Evolutionary conservation across 2,797 vertebrate species (phyloP).

Genomic region (Sebastes vulpes): DNA sequence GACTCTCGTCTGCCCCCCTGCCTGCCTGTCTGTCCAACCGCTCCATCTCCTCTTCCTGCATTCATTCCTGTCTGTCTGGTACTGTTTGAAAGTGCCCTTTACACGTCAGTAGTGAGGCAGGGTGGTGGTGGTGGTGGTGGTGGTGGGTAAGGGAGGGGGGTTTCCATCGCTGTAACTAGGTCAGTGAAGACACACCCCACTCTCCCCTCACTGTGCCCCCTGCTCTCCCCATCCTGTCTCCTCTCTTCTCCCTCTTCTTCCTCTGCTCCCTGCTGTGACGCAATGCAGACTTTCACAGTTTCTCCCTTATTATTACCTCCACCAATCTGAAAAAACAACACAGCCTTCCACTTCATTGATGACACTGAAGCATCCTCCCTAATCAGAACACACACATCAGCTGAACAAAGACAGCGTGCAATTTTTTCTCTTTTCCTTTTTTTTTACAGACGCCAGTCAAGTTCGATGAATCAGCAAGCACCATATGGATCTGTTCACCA

Average conservation of each 20-base stretch:
- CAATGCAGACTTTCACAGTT: conserved; percentile 79
- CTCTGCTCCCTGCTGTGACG: conserved; percentile 71
- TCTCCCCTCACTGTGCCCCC: conserved; percentile 58
- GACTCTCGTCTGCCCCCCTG: conserved; percentile 20
- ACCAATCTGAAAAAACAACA: conserved; percentile 30
- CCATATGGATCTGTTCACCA: conserved; percentile 23
- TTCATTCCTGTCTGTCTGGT: conserved; percentile 59
- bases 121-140: conserved; percentile 4
- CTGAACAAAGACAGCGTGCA: conserved; percentile 25
- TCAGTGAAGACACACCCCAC: conserved; percentile 80
- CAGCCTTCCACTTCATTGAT: background rate
- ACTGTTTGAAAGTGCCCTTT: conserved; percentile 78
- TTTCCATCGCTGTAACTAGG: conserved; percentile 79
- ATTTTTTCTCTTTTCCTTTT: background rate
- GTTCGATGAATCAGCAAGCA: conserved; percentile 35
- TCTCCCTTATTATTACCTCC: conserved; percentile 26
- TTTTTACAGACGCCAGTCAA: conserved; percentile 2
- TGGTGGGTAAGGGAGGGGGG: conserved; percentile 14
- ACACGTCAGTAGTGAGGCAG: conserved; percentile 64
- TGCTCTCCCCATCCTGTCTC: conserved; percentile 30
- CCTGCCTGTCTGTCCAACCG: background rate
- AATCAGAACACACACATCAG: conserved; percentile 4
- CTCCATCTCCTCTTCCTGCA: conserved; percentile 12
- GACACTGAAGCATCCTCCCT: background rate
- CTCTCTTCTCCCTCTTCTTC: conserved; percentile 8